Evolutionary conservation across 2,797 vertebrate genomes (phyloP).

Genomic region (Mycteria americana): DNA sequence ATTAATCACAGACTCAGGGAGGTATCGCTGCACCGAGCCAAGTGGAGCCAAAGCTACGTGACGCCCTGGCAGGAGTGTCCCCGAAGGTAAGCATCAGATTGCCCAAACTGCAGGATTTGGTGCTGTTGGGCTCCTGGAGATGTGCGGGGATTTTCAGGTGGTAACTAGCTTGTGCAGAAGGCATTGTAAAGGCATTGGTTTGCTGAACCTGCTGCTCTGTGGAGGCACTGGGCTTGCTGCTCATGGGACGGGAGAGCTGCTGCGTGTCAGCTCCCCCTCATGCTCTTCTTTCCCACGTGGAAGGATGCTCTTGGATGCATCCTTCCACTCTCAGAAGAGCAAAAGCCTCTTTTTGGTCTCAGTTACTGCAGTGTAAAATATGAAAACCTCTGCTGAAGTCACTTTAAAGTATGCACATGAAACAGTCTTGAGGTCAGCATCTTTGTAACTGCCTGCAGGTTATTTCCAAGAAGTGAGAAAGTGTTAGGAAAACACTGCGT

Average conservation of each 20-base stretch:
- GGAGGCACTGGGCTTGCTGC: not conserved
- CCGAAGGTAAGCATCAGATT: not conserved
- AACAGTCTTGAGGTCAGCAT: not conserved
- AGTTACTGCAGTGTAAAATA: not conserved
- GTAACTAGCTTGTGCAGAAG: not conserved
- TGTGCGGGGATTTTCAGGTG: not conserved
- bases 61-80: not conserved
- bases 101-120: not conserved
- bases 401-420: not conserved
- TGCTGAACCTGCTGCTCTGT: not conserved
- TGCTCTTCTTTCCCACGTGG: not conserved
- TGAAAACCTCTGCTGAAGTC: not conserved
- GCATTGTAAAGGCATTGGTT: not conserved
- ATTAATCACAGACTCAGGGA: not conserved
- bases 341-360: not conserved
- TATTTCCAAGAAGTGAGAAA: not conserved
- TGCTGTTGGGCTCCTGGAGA: not conserved
- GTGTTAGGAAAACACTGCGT: not conserved
- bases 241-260: not conserved
- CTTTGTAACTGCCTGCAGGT: not conserved
- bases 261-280: not conserved
- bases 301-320: not conserved
- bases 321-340: not conserved
- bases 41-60: not conserved
- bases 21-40: fast-evolving